phyloP scores from a whole-genome alignment of 2,113 vertebrate species.

The Scolopax mira region DNA sequence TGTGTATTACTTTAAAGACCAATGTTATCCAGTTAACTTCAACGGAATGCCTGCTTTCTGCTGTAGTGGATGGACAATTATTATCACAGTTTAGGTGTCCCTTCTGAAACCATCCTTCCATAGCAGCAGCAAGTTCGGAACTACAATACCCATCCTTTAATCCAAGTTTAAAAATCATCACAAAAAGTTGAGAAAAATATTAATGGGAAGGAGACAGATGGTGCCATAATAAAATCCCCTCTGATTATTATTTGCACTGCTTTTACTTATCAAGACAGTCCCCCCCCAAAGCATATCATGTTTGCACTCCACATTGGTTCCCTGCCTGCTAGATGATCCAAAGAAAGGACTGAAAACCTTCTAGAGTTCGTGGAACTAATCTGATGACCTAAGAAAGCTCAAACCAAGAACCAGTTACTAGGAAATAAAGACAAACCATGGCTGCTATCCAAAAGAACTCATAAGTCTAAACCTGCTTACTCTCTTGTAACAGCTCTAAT shows the following conservation, averaged over 20 bases:
- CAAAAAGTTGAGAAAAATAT: background rate
- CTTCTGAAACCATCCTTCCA: background rate
- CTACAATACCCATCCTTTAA: background rate
- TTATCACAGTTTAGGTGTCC: background rate
- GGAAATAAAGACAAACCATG: slow-evolving; percentile 38
- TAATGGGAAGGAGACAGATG: background rate
- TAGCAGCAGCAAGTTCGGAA: background rate
- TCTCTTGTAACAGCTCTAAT: background rate
- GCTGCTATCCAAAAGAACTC: slow-evolving; percentile 34
- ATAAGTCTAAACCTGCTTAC: slow-evolving; percentile 24
- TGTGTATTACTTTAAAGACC: background rate
- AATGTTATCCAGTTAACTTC: background rate
- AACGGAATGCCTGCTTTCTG: background rate
- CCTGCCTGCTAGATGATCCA: background rate
- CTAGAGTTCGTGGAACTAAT: background rate
- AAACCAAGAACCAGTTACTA: slow-evolving; percentile 11
- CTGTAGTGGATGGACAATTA: background rate
- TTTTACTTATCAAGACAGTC: background rate
- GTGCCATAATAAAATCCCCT: background rate
- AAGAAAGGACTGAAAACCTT: background rate
- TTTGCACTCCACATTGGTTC: background rate
- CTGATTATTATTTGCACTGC: background rate
- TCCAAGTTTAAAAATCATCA: background rate
- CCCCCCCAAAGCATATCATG: background rate
- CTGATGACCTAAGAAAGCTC: background rate